These are phyloP conservation scores for Stenopsyche tienmushanensis DNA, from an alignment of 1,140 invertebrate species.

Conservation along the genomic window DNA sequence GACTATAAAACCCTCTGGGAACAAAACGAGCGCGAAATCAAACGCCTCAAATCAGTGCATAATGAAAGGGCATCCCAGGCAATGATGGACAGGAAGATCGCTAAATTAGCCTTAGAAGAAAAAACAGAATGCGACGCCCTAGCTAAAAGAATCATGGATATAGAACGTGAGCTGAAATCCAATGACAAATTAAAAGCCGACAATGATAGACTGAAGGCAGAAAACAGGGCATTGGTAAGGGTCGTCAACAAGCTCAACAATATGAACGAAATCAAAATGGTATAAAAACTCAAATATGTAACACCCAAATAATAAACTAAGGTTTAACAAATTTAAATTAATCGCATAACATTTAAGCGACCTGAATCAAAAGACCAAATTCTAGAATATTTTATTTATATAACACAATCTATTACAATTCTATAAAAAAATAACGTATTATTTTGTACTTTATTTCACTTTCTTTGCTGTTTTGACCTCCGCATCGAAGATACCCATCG, in stretches of 20 bases:
- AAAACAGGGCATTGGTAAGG: slow-evolving; percentile 92
- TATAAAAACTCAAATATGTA: not conserved
- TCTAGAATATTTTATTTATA: slow-evolving; percentile 19
- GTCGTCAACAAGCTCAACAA: slow-evolving; percentile 95
- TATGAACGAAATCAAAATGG: slow-evolving; percentile 40
- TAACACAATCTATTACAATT: slow-evolving; percentile 6
- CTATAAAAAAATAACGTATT: slow-evolving; percentile 24
- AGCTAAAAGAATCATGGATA: not conserved
- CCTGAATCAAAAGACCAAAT: slow-evolving; percentile 12
- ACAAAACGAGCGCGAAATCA: slow-evolving; percentile 59
- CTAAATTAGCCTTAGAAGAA: not conserved
- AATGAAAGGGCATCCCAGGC: slow-evolving; percentile 24
- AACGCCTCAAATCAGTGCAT: slow-evolving; percentile 45
- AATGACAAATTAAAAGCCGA: slow-evolving; percentile 86
- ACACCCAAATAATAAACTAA: no score
- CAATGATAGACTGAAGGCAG: slow-evolving; percentile 93
- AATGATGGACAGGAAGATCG: not conserved
- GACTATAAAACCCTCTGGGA: slow-evolving; percentile 84
- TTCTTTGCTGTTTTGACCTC: slow-evolving; percentile 36
- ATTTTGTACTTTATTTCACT: slow-evolving; percentile 39
- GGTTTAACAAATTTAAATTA: not conserved
- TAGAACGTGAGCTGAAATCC: not conserved
- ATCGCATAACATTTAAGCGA: not conserved
- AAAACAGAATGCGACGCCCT: not conserved
- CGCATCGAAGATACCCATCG: slow-evolving; percentile 36